phyloP scores from a whole-genome alignment of 1,140 invertebrate species.

The Dendrolimus kikuchii region DNA sequence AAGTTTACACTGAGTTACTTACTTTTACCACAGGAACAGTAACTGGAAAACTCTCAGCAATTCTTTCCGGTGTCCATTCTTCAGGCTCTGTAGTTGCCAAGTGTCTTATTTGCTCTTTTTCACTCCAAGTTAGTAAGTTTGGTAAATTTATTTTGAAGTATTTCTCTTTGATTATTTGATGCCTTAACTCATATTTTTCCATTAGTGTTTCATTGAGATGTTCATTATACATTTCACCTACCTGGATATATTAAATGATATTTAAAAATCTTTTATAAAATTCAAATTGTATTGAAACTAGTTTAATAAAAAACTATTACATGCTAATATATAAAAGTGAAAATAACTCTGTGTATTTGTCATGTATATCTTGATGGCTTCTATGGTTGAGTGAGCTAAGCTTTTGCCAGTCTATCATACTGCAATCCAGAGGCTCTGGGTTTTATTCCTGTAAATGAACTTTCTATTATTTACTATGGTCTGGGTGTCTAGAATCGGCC shows the following conservation, averaged over 20 bases:
- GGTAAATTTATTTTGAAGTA: constrained; percentile 81
- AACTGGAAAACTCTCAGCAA: constrained; percentile 87
- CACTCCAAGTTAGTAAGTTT: constrained; percentile 86
- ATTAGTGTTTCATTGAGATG: constrained; percentile 47
- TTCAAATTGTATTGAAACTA: too few species aligned
- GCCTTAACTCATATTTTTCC: constrained; percentile 50
- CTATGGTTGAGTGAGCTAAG: too few species aligned
- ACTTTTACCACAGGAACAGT: constrained; percentile 74
- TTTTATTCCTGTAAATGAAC: too few species aligned
- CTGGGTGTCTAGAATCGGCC: too few species aligned
- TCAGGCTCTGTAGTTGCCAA: constrained; percentile 78
- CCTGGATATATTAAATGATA: constrained; percentile 20
- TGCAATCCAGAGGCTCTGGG: too few species aligned
- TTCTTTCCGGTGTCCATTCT: constrained; percentile 80
- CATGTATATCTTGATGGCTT: too few species aligned
- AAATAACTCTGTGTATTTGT: too few species aligned
- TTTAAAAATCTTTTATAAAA: background rate
- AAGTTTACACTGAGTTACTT: constrained; percentile 1
- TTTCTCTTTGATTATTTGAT: constrained; percentile 79
- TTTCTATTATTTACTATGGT: too few species aligned
- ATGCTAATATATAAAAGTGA: too few species aligned
- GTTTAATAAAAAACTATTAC: too few species aligned
- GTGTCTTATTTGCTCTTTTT: constrained; percentile 86
- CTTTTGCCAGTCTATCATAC: too few species aligned
- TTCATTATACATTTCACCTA: constrained; percentile 44